These are phyloP conservation scores for Hipparchia semele DNA, from an alignment of 2,888 invertebrate species.

Conservation along the genomic window DNA sequence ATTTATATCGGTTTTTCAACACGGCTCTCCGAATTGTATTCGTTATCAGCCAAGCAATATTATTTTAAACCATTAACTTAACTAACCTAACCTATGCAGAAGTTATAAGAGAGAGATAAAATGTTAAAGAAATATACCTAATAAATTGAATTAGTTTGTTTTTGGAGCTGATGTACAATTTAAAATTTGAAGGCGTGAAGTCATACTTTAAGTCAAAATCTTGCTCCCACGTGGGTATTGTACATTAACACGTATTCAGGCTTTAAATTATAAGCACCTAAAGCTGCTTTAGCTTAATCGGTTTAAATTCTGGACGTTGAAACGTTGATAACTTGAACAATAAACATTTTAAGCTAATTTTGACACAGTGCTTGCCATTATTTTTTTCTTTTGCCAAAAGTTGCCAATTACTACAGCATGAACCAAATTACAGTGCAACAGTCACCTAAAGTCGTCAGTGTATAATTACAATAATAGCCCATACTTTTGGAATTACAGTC, in stretches of 20 bases:
- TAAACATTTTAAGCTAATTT: conserved; percentile 9
- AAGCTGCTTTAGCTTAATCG: background rate
- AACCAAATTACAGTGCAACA: conserved; percentile 34
- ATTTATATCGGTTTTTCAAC: background rate
- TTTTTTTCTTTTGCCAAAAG: conserved; percentile 15
- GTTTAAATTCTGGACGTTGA: background rate
- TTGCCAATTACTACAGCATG: conserved; percentile 21
- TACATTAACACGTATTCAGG: too few relatives aligned
- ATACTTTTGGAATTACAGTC: conserved; percentile 28
- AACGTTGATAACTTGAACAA: background rate
- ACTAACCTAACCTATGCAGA: too few relatives aligned
- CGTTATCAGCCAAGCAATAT: too few relatives aligned
- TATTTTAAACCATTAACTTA: too few relatives aligned
- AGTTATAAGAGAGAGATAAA: too few relatives aligned
- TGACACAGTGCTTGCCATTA: background rate
- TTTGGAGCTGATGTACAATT: too few relatives aligned
- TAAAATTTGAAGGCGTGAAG: too few relatives aligned
- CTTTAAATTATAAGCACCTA: background rate
- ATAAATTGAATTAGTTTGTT: too few relatives aligned
- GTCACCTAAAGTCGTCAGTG: conserved; percentile 32
- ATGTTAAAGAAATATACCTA: too few relatives aligned
- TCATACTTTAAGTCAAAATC: too few relatives aligned
- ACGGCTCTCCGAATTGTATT: too few relatives aligned
- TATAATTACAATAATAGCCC: conserved; percentile 37
- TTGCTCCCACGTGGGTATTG: too few relatives aligned